A percentile compares a stretch with the other conserved stretches of the same genome.
phyloP scores from a whole-genome alignment of 2,113 vertebrate species.

The Passer montanus region DNA sequence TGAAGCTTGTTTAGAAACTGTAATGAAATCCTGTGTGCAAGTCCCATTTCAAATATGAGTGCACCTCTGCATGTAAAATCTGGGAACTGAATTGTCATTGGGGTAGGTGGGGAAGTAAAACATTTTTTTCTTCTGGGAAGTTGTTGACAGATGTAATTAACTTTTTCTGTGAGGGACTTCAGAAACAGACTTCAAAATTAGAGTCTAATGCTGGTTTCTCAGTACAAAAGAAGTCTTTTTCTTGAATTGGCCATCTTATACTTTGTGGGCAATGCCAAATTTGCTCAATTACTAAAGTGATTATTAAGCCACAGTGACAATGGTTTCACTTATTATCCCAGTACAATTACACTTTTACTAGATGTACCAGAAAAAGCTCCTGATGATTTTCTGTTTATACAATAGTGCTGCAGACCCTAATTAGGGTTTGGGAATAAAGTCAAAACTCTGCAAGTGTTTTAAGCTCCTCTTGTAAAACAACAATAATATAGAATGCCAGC shows the following conservation, averaged over 20 bases:
- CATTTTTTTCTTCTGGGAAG: neutral
- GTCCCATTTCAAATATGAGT: neutral
- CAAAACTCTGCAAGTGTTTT: constrained; percentile 36
- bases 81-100: neutral
- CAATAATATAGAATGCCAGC: neutral
- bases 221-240: neutral
- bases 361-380: constrained; percentile 12
- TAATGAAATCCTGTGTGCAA: neutral
- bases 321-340: neutral
- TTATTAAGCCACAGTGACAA: neutral
- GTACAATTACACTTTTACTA: constrained; percentile 15
- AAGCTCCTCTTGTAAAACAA: constrained; percentile 42
- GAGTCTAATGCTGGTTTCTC: neutral
- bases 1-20: neutral
- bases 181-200: neutral
- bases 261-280: neutral
- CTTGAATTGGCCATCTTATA: neutral
- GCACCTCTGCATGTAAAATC: neutral
- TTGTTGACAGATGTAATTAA: neutral
- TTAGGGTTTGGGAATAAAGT: constrained; percentile 62
- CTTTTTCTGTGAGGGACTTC: neutral
- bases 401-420: constrained; percentile 27
- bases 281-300: neutral
- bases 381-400: constrained; percentile 57
- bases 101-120: neutral